Percentiles rank a stretch among this genome's conserved stretches.
These are phyloP conservation scores for Radopholus similis DNA, from an alignment of 1,140 invertebrate genomes.

Conservation along the genomic window DNA sequence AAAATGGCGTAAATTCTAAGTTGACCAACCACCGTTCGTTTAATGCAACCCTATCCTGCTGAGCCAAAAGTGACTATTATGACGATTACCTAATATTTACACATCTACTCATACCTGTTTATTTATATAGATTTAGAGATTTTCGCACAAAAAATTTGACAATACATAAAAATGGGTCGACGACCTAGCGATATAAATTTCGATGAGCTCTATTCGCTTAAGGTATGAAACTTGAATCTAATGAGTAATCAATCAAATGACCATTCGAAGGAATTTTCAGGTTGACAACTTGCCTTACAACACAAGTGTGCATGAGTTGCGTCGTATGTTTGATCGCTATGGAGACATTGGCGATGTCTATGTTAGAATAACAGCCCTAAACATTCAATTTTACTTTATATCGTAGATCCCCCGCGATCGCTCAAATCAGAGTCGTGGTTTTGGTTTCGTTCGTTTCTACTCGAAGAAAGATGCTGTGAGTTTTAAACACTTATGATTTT, in stretches of 20 bases:
- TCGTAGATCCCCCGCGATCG: conserved; percentile 29
- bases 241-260: neutral
- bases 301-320: conserved; percentile 28
- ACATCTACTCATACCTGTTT: no score
- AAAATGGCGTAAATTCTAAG: no score
- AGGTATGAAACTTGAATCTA: conserved; percentile 12
- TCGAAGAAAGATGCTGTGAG: conserved; percentile 24
- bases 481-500: no score
- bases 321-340: conserved; percentile 36
- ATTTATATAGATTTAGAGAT: no score
- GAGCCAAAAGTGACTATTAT: no score
- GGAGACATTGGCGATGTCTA: conserved; percentile 39
- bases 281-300: conserved; percentile 28
- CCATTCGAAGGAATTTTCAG: conserved; percentile 1
- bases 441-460: conserved; percentile 36
- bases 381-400: neutral
- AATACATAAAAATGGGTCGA: no score
- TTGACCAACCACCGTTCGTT: no score
- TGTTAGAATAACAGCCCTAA: neutral
- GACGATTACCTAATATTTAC: no score
- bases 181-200: conserved; percentile 10
- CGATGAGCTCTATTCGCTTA: conserved; percentile 25
- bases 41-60: no score
- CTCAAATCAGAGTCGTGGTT: conserved; percentile 25
- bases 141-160: no score